These are phyloP conservation scores for Philotrypesis tridentata DNA, from an alignment of 1,140 invertebrate species.

Conservation along the genomic window DNA sequence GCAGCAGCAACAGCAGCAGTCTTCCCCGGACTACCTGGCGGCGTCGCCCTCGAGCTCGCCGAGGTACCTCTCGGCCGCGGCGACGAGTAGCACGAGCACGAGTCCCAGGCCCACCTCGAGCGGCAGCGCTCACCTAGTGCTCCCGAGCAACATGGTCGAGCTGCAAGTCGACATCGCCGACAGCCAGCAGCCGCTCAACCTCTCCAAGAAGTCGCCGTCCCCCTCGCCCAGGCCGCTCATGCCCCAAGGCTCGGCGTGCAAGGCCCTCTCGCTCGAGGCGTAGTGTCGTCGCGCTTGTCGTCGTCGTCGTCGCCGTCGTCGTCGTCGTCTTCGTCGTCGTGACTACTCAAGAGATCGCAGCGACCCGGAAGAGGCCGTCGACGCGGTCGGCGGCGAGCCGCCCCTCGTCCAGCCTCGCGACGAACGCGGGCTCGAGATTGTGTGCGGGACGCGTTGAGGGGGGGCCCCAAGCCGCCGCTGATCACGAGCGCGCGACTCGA, in stretches of 20 bases:
- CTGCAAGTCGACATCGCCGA: constrained; percentile 87
- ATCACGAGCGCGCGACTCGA: not conserved
- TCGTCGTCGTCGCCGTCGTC: no score
- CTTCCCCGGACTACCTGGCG: constrained; percentile 62
- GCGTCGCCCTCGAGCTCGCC: constrained; percentile 68
- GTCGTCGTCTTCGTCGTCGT: no score
- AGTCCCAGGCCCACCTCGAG: constrained; percentile 69
- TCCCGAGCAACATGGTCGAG: constrained; percentile 78
- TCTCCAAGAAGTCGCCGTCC: constrained; percentile 91
- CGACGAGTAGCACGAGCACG: constrained; percentile 67
- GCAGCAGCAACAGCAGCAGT: constrained; percentile 63
- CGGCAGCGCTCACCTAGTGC: constrained; percentile 57
- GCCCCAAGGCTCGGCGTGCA: constrained; percentile 64
- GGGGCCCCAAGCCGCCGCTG: not conserved
- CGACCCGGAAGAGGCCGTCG: constrained; percentile 27
- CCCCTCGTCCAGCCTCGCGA: constrained; percentile 19
- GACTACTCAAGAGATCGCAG: constrained; percentile 10
- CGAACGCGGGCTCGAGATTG: not conserved
- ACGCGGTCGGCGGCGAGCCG: constrained; percentile 21
- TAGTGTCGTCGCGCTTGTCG: no score
- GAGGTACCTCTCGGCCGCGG: constrained; percentile 65
- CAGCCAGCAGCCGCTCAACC: constrained; percentile 87
- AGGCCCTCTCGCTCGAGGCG: constrained; percentile 77
- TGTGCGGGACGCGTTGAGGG: not conserved
- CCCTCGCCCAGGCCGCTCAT: constrained; percentile 79